These are phyloP conservation scores for Noturus placidus DNA, from an alignment of 2,113 vertebrate genomes.

Conservation along the genomic window DNA sequence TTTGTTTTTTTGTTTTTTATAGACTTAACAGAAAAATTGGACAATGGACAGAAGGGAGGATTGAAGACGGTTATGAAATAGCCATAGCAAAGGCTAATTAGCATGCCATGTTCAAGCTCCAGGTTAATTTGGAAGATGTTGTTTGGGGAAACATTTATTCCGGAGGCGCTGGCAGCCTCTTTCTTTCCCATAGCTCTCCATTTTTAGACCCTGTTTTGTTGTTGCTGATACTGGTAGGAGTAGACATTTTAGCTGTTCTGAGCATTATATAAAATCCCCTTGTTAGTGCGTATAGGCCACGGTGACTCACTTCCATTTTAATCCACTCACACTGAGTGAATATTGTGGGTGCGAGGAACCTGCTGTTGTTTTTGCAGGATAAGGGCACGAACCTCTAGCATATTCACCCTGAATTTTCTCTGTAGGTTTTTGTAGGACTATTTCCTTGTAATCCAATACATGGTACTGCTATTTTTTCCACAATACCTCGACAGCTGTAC, in stretches of 20 bases:
- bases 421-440: neutral
- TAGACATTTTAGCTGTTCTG: neutral
- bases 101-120: neutral
- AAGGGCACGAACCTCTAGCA: too few relatives aligned
- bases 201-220: neutral
- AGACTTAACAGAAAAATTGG: neutral
- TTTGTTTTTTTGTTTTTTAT: neutral
- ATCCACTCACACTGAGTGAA: neutral
- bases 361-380: neutral
- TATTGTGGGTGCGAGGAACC: neutral
- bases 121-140: neutral
- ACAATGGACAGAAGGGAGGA: too few relatives aligned
- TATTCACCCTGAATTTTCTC: neutral
- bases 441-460: neutral
- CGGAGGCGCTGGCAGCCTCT: neutral
- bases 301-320: constrained; percentile 33
- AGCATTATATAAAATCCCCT: constrained; percentile 8
- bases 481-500: neutral
- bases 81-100: neutral
- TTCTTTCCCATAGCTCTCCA: neutral
- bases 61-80: neutral
- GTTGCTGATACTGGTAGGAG: neutral
- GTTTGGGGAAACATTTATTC: constrained; percentile 3
- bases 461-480: neutral
- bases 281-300: constrained; percentile 12